Percentiles rank a stretch among this genome's conserved stretches.
These are phyloP conservation scores for Acanthurus tractus DNA, from an alignment of 2,797 vertebrate species.

Conservation along the genomic window DNA sequence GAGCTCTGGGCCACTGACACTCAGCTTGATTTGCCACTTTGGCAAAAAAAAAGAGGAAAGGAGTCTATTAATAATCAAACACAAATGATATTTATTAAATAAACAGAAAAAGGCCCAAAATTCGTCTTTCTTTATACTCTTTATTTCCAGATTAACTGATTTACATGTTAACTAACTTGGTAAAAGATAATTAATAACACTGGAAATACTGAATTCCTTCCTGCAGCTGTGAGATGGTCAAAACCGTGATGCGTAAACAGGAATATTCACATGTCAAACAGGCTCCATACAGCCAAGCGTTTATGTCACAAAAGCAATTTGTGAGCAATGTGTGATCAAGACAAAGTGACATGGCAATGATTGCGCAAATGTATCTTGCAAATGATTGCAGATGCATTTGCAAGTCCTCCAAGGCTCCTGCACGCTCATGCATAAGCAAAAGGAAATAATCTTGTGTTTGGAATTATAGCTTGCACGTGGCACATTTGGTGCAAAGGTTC, in stretches of 20 bases:
- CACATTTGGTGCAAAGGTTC: not conserved
- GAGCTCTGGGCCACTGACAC: too few species aligned
- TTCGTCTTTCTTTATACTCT: too few species aligned
- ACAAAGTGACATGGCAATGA: conserved; percentile 7
- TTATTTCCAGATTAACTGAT: too few species aligned
- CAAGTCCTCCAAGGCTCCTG: not conserved
- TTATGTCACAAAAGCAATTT: not conserved
- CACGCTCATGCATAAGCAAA: conserved; percentile 2
- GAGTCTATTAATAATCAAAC: too few species aligned
- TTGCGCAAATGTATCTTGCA: not conserved
- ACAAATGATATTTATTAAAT: too few species aligned
- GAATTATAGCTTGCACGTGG: conserved; percentile 17
- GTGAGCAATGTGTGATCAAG: not conserved
- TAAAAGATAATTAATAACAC: too few species aligned
- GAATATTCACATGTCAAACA: not conserved
- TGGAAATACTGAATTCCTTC: not conserved
- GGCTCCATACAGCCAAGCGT: not conserved
- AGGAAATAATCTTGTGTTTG: conserved; percentile 9
- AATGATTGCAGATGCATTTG: conserved; percentile 1
- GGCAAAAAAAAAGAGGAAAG: too few species aligned
- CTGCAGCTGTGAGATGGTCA: not conserved
- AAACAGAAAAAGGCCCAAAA: too few species aligned
- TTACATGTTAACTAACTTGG: too few species aligned
- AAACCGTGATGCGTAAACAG: not conserved
- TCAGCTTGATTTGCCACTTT: too few species aligned